These are phyloP conservation scores for Elysia chlorotica DNA, from an alignment of 1,140 invertebrate genomes.

Conservation along the genomic window DNA sequence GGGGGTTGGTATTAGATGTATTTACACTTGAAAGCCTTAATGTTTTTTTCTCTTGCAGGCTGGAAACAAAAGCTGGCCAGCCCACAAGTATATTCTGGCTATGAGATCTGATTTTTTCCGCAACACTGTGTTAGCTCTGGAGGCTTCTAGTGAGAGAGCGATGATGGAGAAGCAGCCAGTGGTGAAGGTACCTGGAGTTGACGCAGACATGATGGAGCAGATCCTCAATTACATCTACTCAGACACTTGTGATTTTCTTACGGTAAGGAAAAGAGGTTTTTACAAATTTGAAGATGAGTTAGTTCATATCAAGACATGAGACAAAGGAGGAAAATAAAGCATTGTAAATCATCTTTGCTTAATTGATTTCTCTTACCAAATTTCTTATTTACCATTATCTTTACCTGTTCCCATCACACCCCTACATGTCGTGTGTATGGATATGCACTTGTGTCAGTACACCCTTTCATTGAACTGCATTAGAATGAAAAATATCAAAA, in stretches of 20 bases:
- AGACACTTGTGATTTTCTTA: slow-evolving; percentile 69
- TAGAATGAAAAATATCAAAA: too few species aligned
- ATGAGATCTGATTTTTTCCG: slow-evolving; percentile 48
- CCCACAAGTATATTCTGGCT: slow-evolving; percentile 54
- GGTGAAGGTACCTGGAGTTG: slow-evolving; percentile 27
- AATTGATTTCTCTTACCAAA: too few species aligned
- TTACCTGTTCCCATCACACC: too few species aligned
- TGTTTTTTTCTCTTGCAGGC: slow-evolving; percentile 55
- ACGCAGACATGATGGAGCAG: slow-evolving; percentile 70
- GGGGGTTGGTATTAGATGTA: neutral
- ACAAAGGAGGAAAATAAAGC: too few species aligned
- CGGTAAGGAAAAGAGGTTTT: too few species aligned
- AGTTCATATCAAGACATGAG: too few species aligned
- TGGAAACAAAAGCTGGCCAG: slow-evolving; percentile 61
- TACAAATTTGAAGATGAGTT: too few species aligned
- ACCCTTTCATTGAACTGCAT: too few species aligned
- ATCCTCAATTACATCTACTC: slow-evolving; percentile 73
- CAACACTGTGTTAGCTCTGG: slow-evolving; percentile 32
- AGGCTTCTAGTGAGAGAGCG: slow-evolving; percentile 9
- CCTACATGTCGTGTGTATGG: too few species aligned
- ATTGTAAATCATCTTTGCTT: too few species aligned
- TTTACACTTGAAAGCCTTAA: neutral
- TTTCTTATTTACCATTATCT: too few species aligned
- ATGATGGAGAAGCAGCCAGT: slow-evolving; percentile 24
- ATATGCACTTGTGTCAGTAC: too few species aligned